Evolutionary conservation across 2,113 vertebrate species (phyloP).

Genomic region (Phoxinus phoxinus): DNA sequence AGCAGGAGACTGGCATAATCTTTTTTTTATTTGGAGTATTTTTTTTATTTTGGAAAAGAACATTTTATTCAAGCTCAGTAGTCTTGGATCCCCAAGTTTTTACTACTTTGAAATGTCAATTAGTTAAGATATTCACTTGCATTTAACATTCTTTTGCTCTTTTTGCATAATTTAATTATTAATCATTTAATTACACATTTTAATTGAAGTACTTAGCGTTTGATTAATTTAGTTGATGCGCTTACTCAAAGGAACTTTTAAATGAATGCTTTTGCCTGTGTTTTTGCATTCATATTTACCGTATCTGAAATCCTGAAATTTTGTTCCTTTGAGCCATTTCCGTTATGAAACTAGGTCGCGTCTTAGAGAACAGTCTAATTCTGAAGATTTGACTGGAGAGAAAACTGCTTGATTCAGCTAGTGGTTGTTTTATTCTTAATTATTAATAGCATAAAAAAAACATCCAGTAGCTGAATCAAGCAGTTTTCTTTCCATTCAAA

Average conservation of each 20-base stretch:
- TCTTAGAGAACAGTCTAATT: conserved; percentile 11
- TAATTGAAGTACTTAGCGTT: background rate
- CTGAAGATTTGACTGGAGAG: background rate
- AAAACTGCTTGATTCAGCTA: background rate
- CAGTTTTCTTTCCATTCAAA: no score
- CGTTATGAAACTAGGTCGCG: background rate
- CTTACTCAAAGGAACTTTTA: no score
- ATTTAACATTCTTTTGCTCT: background rate
- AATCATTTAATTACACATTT: conserved; percentile 30
- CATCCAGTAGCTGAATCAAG: no score
- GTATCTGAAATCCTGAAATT: background rate
- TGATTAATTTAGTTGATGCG: conserved; percentile 14
- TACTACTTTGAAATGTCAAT: background rate
- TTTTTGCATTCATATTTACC: no score
- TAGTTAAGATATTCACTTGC: background rate
- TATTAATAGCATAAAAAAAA: background rate
- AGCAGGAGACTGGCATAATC: background rate
- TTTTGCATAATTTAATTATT: background rate
- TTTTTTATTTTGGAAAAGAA: background rate
- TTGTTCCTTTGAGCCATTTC: background rate
- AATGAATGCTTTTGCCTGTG: no score
- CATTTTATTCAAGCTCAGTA: background rate
- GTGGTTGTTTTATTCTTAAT: background rate
- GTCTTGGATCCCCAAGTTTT: background rate
- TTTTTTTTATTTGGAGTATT: background rate